Evolutionary conservation across 2,113 vertebrate species (phyloP).

Genomic region (Pipra filicauda): DNA sequence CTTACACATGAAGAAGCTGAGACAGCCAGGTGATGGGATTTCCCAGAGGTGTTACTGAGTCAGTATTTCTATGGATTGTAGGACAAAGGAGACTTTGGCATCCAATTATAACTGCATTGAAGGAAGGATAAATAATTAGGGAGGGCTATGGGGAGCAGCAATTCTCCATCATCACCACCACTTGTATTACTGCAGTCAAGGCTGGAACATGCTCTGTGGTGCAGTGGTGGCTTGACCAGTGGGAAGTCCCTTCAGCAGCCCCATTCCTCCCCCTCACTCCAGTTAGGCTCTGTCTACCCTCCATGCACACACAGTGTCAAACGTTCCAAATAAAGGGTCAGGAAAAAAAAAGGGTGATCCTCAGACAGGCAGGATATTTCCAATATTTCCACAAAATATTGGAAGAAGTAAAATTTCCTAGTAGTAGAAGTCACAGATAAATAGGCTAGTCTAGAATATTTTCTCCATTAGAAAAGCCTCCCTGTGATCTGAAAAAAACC

Average conservation of each 20-base stretch:
- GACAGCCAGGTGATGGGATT: neutral
- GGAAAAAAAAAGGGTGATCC: neutral
- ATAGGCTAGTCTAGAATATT: neutral
- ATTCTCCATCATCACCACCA: neutral
- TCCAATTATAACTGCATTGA: neutral
- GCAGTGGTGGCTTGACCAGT: neutral
- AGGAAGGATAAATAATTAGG: neutral
- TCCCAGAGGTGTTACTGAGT: neutral
- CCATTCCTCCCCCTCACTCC: neutral
- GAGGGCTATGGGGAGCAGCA: neutral
- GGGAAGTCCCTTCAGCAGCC: neutral
- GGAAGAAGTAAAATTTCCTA: neutral
- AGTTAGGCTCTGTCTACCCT: neutral
- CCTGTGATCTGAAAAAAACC: neutral
- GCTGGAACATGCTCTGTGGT: neutral
- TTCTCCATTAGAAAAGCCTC: neutral
- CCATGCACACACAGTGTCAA: fast-evolving
- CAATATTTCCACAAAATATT: neutral
- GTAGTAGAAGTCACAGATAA: neutral
- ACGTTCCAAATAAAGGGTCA: neutral
- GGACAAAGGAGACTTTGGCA: neutral
- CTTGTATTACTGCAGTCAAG: neutral
- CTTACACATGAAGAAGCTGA: neutral
- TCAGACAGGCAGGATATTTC: neutral
- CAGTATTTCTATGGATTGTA: fast-evolving